Percentiles rank a stretch among this genome's conserved stretches.
Conservation (phyloP, 2,113 vertebrate genomes). For the Entelurus aequoreus region DNA sequence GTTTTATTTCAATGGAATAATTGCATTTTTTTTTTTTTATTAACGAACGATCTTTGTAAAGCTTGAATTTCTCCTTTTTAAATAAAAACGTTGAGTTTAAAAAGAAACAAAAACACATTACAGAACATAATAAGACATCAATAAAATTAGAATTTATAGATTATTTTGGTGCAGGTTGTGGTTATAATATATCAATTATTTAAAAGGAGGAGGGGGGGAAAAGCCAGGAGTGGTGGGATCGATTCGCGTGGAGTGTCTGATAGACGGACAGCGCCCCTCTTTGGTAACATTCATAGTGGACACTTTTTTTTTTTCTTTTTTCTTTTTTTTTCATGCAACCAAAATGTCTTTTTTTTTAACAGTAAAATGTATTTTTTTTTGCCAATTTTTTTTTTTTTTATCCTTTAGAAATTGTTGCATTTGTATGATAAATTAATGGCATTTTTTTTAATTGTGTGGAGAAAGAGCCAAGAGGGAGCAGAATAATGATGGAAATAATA, state of each 20-base stretch:
- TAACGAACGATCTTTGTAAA: too few relatives aligned
- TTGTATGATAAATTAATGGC: background rate
- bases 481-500: background rate
- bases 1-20: too few relatives aligned
- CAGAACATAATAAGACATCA: too few relatives aligned
- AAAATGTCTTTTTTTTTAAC: conserved; percentile 17
- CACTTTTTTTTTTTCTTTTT: conserved; percentile 48
- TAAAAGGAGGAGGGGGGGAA: conserved; percentile 9
- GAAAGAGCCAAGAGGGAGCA: background rate
- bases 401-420: background rate
- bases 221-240: conserved; percentile 56
- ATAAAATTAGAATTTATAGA: too few relatives aligned
- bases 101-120: too few relatives aligned
- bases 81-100: too few relatives aligned
- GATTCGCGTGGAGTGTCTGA: conserved; percentile 56
- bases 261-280: conserved; percentile 73
- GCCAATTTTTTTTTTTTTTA: background rate
- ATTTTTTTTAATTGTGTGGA: background rate
- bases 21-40: too few relatives aligned
- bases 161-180: conserved; percentile 1
- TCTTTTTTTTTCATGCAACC: conserved; percentile 40
- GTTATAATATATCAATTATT: conserved; percentile 40
- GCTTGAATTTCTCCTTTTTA: too few relatives aligned
- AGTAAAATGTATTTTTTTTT: too few relatives aligned
- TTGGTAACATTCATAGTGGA: conserved; percentile 65